Percentiles rank a stretch among this genome's conserved stretches.
Conservation (phyloP, 2,113 vertebrate genomes). For the Aleadryas rufinucha region DNA sequence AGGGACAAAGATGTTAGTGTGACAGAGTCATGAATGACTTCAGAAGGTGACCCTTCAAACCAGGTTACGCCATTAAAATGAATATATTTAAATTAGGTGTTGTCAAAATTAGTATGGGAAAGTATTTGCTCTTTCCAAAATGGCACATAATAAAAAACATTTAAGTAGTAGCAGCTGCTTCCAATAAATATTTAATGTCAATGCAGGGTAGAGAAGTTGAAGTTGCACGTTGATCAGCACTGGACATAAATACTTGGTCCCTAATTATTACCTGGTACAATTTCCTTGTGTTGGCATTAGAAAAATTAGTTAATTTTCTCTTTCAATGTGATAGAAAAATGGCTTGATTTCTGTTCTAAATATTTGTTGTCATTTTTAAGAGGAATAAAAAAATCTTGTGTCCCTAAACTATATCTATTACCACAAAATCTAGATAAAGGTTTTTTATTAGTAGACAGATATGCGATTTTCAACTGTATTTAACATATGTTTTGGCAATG, state of each 20-base stretch:
- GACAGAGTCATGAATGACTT: neutral
- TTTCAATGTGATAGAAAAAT: neutral
- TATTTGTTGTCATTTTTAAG: neutral
- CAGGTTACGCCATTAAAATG: neutral
- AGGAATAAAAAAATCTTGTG: neutral
- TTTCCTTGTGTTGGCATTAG: neutral
- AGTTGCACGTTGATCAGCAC: neutral
- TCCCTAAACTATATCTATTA: neutral
- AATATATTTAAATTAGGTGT: neutral
- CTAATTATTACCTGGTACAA: neutral
- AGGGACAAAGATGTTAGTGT: constrained; percentile 57
- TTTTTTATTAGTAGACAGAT: neutral
- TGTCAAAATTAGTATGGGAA: neutral
- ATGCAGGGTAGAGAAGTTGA: neutral
- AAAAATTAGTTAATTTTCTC: neutral
- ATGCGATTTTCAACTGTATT: neutral
- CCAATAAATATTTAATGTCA: neutral
- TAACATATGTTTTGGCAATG: neutral
- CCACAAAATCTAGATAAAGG: neutral
- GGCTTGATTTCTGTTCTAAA: neutral
- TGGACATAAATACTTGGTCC: neutral
- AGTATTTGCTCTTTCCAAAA: neutral
- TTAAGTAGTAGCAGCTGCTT: neutral
- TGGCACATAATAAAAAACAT: neutral
- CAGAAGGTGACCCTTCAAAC: neutral